phyloP scores from a whole-genome alignment of 2,113 vertebrate genomes.

The Cynoglossus semilaevis region DNA sequence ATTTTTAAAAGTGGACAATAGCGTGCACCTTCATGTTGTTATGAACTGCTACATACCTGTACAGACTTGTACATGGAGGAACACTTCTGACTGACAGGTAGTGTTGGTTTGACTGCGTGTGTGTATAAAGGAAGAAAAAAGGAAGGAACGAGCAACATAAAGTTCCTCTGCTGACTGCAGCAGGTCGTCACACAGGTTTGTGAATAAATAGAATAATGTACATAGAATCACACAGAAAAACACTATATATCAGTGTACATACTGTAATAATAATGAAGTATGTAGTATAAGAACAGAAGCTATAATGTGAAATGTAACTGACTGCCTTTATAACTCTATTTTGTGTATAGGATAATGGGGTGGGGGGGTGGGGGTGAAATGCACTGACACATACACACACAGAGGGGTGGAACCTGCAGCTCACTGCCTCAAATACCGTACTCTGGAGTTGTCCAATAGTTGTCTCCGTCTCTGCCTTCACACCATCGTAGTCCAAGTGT shows the following conservation, averaged over 20 bases:
- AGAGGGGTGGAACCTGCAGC: constrained; percentile 25
- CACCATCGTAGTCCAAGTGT: constrained; percentile 17
- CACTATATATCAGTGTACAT: constrained; percentile 60
- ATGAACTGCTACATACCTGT: neutral
- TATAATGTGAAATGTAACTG: constrained; percentile 57
- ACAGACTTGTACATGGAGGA: constrained; percentile 20
- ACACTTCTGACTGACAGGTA: constrained; percentile 44
- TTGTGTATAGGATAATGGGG: constrained; percentile 39
- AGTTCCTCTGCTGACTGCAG: constrained; percentile 23
- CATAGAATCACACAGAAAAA: constrained; percentile 52
- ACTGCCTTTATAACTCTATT: constrained; percentile 68
- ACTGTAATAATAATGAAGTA: constrained; percentile 41
- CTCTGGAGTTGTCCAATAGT: constrained; percentile 31
- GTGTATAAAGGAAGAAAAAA: too few relatives aligned
- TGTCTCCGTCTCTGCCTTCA: constrained; percentile 32
- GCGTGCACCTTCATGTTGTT: neutral
- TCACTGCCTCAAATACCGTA: constrained; percentile 11
- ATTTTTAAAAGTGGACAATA: neutral
- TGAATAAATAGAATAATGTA: constrained; percentile 65
- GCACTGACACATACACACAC: constrained; percentile 34
- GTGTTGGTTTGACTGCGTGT: constrained; percentile 42
- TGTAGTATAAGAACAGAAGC: constrained; percentile 18
- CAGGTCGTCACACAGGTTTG: constrained; percentile 48
- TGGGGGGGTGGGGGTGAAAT: constrained; percentile 14
- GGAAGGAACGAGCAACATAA: neutral